Evolutionary conservation across 2,797 vertebrate species (phyloP), one percentile per base, ranked within the genome.

Genomic region (Acrossocheilus fasciatus): DNA sequence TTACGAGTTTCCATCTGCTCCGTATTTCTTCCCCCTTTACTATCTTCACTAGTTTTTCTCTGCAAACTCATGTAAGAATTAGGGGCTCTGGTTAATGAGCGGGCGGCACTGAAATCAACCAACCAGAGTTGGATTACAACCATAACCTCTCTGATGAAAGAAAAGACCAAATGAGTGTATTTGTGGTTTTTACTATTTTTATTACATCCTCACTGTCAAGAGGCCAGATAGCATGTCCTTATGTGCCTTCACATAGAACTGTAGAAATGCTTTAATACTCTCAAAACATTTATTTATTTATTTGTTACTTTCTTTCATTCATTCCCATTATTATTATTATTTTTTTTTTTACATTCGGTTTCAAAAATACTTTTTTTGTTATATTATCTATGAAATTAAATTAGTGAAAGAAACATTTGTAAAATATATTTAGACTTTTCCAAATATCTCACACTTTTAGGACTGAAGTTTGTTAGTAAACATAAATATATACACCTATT

Each of bases 71-170:
- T 69, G 36, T 47, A 43, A 41, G 85, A 79, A 73, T 81, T 45
- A 62, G 72, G 82, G 76, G 72, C 43, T 85, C 74, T 20, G 41
- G 26, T 68, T 69, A 59, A 57, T 72, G 59, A 79, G 82, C 82
- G 89, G 88, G 89, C 47, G 78, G 87, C 82, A 86, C 77, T 87
- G 41, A 73, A 77, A 43, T 11, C 18, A 73, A 79, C 91, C 90
- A 91, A 90, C 91, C 80, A 87, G 26, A 70, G 26, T 8, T 26
- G 26, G 54, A 86, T 87, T 75, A 34, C 74, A 74, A 73, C 82
- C 85, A 84, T 86, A 34, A 87, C 26, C 76, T 66, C 57, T 75
- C 57, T 75, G 36, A 80, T 75, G 78, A 75, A 84, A 75, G 76
- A 81, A 83, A 83, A 15, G 72, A 77, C 30, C 36, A 30, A 41